Base-by-base conservation (phyloP, 2,888 invertebrate species). In the Unio pictorum region DNA sequence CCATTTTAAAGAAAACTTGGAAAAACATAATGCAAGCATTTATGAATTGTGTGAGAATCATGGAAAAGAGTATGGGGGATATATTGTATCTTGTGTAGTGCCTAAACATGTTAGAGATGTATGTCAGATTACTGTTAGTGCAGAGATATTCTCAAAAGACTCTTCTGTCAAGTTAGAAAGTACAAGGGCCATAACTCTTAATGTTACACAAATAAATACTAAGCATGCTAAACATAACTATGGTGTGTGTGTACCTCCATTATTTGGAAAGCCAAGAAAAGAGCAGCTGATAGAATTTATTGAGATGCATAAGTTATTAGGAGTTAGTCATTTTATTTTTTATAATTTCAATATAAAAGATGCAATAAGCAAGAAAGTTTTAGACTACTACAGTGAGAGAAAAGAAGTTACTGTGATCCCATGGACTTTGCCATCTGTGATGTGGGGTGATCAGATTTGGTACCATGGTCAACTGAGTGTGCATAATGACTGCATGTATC, bases 31-130 rank as follows among this genome's bases (percentile, higher is more conserved):
- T 23, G 79, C 79, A 2, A 69, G 59, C n/a, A 64, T 75, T 28
- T 87, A 87, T 69, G 84, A 87, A 72, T 76, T 86, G 67, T 86
- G 86, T 77, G 87, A 87, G 70, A 87, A 87, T 71, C 87, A 87
- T 68, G 82, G 80, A 55, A 80, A 79, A 66, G 69, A 67, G 58
- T 86, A 68, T 70, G 87, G 87, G n/a, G 87, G 86, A 6, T 86
- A 78, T 69, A 81, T 87, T 15, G 70, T 83, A 54, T 87, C 87
- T 0, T 87, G 86, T 68, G 66, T 64, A 3, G 62, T 86, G 15
- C 83, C 84, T 6, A 34, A 75, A 6, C 55, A 64, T 45, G 54
- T 74, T 5, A 67, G 26, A 20, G 62, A 74, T 59, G 71, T 75
- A 11, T 81, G 80, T 71, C 57, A 66, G 28, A 74, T 81, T 11